Base-by-base conservation (phyloP, 2,797 vertebrate genomes). In the Lagodon rhomboides region DNA sequence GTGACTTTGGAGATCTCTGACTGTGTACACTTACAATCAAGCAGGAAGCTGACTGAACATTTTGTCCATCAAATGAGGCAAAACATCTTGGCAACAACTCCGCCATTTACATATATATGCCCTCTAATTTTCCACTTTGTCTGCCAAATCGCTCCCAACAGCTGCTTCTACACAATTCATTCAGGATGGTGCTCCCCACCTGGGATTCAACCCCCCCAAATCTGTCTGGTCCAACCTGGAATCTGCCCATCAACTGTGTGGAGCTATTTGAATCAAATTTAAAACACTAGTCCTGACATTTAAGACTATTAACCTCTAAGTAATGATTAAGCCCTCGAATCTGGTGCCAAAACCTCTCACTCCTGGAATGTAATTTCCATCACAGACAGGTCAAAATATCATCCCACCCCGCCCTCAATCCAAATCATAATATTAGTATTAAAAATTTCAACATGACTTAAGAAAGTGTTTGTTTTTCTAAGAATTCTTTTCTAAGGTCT, bases 91-190 rank as follows among this genome's bases (percentile, higher is more conserved):
- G 27, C 62, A 60, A 22, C 12, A 41, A 10, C 3, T 54, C 17
- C 12, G 7, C 18, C 18, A 27, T 7, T 43, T 20, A n/a, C 17
- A 25, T 15, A 18, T 49, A 22, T 49, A 44, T 54, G 54, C 38
- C 61, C 43, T 60, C 47, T 65, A 11, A 47, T 70, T 70, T 74
- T 51, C 55, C 66, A 59, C 65, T 47, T 69, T 59, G 53, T 8
- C 3, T 79, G 70, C 56, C 59, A 70, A 64, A 77, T 16, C 27
- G 4, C 47, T 30, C 11, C 44, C 53, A n/a, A 47, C 20, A 71
- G 61, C 55, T 58, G 63, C 58, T 68, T 6, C 62, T 67, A 20
- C 17, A 61, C 41, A 56, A 18, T 23, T 77, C 63, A 73, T 59
- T 20, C 44, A 51, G 23, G 16, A 62, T 15, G n/a, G 47, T 55